Percentiles rank a stretch among this genome's conserved stretches.
phyloP scores from a whole-genome alignment of 2,888 invertebrate genomes.

The Cepaea hortensis region DNA sequence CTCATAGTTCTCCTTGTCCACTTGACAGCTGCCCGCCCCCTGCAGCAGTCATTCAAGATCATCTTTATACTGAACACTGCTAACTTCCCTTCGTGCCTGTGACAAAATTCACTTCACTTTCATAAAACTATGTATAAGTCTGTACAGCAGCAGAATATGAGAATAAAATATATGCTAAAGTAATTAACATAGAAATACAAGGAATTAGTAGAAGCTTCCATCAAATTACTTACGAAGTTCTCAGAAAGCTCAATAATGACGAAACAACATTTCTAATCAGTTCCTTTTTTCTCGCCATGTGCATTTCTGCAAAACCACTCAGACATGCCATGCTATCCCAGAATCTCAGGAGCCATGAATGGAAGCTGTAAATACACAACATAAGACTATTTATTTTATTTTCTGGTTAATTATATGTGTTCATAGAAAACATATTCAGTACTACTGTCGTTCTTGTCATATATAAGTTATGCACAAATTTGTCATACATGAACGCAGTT shows the following conservation, averaged over 20 bases:
- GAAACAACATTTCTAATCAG: slow-evolving; percentile 27
- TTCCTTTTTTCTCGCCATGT: slow-evolving; percentile 33
- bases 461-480: no score
- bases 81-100: not conserved
- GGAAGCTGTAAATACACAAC: slow-evolving; percentile 20
- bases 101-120: not conserved
- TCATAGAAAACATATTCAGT: no score
- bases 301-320: slow-evolving; percentile 36
- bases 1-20: no score
- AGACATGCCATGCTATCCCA: slow-evolving; percentile 44
- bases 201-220: not conserved
- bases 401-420: no score
- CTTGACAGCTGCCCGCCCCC: no score
- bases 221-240: slow-evolving; percentile 37
- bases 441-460: no score
- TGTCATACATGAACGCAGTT: no score
- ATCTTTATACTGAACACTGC: not conserved
- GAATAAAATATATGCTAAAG: not conserved
- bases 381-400: not conserved
- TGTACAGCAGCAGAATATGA: not conserved
- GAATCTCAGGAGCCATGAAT: slow-evolving; percentile 45
- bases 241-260: slow-evolving; percentile 30
- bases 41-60: no score
- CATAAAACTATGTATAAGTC: not conserved
- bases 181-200: not conserved